These are phyloP conservation scores for Yasuhikotakia modesta DNA, from an alignment of 2,797 vertebrate species.

Conservation along the genomic window DNA sequence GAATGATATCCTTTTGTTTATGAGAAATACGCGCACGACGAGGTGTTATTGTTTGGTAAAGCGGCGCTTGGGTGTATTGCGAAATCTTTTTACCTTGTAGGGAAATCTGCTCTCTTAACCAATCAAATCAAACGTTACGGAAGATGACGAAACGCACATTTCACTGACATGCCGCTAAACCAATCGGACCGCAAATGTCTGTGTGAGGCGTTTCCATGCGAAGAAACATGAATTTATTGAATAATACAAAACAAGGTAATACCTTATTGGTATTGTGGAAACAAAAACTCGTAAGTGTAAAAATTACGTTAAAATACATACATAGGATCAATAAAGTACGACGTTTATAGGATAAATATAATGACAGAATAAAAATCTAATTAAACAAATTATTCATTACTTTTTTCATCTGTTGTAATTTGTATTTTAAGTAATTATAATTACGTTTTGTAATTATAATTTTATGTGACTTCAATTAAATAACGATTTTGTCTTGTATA, in stretches of 20 bases:
- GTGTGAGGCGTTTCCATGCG: conserved; percentile 65
- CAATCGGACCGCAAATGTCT: conserved; percentile 55
- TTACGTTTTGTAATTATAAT: not conserved
- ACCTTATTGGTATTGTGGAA: not conserved
- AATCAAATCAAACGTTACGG: conserved; percentile 61
- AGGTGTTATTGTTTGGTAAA: conserved; percentile 80
- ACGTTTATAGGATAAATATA: too few relatives aligned
- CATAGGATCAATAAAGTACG: not conserved
- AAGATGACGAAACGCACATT: conserved; percentile 67
- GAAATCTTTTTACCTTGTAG: conserved; percentile 81
- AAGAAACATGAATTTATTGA: conserved; percentile 61
- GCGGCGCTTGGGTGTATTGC: conserved; percentile 72
- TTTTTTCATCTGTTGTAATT: too few relatives aligned
- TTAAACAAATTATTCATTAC: too few relatives aligned
- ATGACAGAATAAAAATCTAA: too few relatives aligned
- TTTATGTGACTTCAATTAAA: not conserved
- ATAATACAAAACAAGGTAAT: conserved; percentile 11
- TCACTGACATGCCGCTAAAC: conserved; percentile 54
- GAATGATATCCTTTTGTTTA: conserved; percentile 39
- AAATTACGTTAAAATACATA: not conserved
- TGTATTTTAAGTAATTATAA: too few relatives aligned
- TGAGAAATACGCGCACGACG: conserved; percentile 56
- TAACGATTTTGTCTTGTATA: not conserved
- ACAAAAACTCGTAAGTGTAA: not conserved
- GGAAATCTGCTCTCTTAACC: conserved; percentile 69